A percentile compares a stretch with the other conserved stretches of the same genome.
phyloP scores from a whole-genome alignment of 1,140 invertebrate genomes.

The Pogonomyrmex californicus region DNA sequence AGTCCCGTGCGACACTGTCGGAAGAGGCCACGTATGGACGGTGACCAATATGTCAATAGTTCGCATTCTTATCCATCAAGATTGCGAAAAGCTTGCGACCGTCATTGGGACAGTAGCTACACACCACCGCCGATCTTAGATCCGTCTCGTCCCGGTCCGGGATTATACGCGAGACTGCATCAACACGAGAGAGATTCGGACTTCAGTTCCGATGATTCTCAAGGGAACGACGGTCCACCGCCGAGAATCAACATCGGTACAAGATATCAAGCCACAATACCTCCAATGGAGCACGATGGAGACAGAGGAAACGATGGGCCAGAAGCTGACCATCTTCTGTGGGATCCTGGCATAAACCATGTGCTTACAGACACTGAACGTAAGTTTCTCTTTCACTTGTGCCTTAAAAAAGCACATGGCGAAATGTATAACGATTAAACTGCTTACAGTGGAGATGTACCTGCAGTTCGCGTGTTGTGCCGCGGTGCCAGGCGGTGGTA shows the following conservation, averaged over 20 bases:
- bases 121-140: conserved; percentile 97
- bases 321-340: conserved; percentile 92
- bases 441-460: conserved; percentile 92
- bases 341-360: conserved; percentile 94
- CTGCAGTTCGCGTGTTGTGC: conserved; percentile 97
- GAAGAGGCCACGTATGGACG: conserved; percentile 89
- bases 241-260: conserved; percentile 95
- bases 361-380: conserved; percentile 92
- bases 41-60: conserved; percentile 87
- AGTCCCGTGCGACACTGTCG: conserved; percentile 89
- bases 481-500: conserved; percentile 95
- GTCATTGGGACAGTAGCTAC: conserved; percentile 90
- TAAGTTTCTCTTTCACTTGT: conserved; percentile 82
- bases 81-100: conserved; percentile 87
- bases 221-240: conserved; percentile 85
- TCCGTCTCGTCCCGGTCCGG: conserved; percentile 94
- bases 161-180: conserved; percentile 91
- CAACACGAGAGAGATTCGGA: conserved; percentile 84
- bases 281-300: conserved; percentile 87
- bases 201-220: conserved; percentile 85
- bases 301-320: conserved; percentile 84
- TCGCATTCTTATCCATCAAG: conserved; percentile 88
- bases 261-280: conserved; percentile 95
- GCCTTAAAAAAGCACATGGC: not conserved
- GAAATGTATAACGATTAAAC: conserved; percentile 24